phyloP scores from a whole-genome alignment of 2,888 invertebrate species.

The Lasioglossum marginatum region DNA sequence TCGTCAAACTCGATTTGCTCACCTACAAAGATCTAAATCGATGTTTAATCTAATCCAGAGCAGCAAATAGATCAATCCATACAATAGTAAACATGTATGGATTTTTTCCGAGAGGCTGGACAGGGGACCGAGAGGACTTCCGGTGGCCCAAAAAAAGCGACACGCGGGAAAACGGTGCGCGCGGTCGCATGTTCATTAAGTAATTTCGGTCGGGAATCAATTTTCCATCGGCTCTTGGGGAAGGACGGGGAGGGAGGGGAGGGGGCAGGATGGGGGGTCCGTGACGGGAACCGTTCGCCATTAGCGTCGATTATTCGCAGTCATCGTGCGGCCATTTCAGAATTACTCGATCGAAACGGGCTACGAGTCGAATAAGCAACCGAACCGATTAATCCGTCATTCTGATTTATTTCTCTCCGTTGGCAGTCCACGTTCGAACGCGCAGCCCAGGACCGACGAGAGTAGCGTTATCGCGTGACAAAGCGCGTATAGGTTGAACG shows the following conservation, averaged over 20 bases:
- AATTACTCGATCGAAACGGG: slow-evolving; percentile 52
- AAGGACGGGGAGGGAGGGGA: background rate
- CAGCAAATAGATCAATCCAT: background rate
- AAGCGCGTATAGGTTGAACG: slow-evolving; percentile 72
- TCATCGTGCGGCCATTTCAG: slow-evolving; percentile 39
- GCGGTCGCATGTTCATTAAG: slow-evolving; percentile 21
- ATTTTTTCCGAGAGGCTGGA: background rate
- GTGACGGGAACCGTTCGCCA: slow-evolving; percentile 57
- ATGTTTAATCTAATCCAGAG: background rate
- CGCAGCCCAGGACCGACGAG: slow-evolving; percentile 35
- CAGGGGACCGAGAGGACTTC: background rate
- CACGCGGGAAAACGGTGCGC: background rate
- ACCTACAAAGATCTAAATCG: no score
- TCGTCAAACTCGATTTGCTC: no score
- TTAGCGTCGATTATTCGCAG: slow-evolving; percentile 63
- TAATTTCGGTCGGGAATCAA: slow-evolving; percentile 38
- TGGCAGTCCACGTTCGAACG: slow-evolving; percentile 34
- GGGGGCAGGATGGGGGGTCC: background rate
- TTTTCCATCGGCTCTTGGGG: background rate
- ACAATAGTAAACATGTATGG: background rate
- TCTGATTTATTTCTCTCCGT: slow-evolving; percentile 57
- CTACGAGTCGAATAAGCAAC: slow-evolving; percentile 48
- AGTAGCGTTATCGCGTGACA: slow-evolving; percentile 75
- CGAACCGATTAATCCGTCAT: slow-evolving; percentile 60
- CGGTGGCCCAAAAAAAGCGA: background rate